phyloP scores from a whole-genome alignment of 2,797 vertebrate genomes.

The Eidolon dupreanum region DNA sequence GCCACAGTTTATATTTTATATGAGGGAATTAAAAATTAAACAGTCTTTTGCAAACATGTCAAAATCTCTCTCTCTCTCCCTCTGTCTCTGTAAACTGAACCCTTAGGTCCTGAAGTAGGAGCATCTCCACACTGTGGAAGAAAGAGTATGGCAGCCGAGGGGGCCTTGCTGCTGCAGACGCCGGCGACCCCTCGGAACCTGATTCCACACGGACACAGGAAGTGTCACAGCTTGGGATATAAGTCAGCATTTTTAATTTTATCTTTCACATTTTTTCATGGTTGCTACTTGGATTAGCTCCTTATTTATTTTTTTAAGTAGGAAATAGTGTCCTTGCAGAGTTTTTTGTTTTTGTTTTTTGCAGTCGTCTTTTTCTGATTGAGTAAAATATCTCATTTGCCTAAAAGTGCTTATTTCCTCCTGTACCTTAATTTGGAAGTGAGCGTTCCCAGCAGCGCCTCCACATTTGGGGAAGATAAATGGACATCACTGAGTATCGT shows the following conservation, averaged over 20 bases:
- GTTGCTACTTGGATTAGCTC: background rate
- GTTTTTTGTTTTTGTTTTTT: background rate
- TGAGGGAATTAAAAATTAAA: background rate
- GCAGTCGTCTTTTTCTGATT: background rate
- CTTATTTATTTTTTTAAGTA: background rate
- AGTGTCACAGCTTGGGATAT: slow-evolving; percentile 98
- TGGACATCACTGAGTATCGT: background rate
- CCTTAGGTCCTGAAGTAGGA: slow-evolving; percentile 92
- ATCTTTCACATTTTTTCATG: background rate
- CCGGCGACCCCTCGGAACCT: slow-evolving; percentile 96
- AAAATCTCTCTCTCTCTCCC: background rate
- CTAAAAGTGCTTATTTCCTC: slow-evolving; percentile 41
- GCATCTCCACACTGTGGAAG: slow-evolving; percentile 94
- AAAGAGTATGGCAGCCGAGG: slow-evolving; percentile 89
- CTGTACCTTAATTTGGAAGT: slow-evolving; percentile 43
- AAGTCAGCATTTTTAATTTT: slow-evolving; percentile 89
- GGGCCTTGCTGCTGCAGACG: slow-evolving; percentile 91
- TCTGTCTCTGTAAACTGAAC: background rate
- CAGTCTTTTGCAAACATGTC: background rate
- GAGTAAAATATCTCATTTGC: background rate
- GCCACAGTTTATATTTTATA: background rate
- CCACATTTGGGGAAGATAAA: background rate
- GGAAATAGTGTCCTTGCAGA: background rate
- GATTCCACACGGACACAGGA: slow-evolving; percentile 96
- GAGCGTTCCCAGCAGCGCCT: background rate